phyloP scores from a whole-genome alignment of 37 sponge, comb jelly and placozoan species.

The Hexactinellida sp. region DNA sequence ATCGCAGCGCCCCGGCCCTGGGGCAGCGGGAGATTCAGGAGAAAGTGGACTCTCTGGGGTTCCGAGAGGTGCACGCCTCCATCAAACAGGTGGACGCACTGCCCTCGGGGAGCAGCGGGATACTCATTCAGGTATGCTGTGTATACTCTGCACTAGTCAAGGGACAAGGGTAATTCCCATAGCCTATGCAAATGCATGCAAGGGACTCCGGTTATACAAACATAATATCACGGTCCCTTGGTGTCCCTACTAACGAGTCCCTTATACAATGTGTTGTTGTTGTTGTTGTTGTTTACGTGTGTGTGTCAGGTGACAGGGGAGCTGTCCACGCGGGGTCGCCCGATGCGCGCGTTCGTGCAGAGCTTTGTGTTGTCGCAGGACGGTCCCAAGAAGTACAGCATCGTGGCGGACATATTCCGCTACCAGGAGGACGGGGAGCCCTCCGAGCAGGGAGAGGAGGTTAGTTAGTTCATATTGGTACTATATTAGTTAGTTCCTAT shows the following conservation, averaged over 20 bases:
- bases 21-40: constrained; percentile 93
- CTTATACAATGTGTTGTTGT: neutral
- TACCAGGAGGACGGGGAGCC: constrained; percentile 52
- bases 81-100: constrained; percentile 90
- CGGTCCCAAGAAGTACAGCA: constrained; percentile 48
- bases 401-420: constrained; percentile 75
- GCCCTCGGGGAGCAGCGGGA: constrained; percentile 57
- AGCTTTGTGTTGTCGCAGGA: constrained; percentile 85
- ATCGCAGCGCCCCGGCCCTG: constrained; percentile 52
- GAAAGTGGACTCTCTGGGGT: constrained; percentile 65
- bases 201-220: too few relatives aligned
- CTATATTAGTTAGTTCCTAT: too few relatives aligned
- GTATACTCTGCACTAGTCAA: neutral
- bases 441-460: neutral
- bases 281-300: neutral
- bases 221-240: too few relatives aligned
- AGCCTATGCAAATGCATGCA: too few relatives aligned
- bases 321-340: constrained; percentile 63
- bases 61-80: constrained; percentile 51
- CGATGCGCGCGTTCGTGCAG: constrained; percentile 89
- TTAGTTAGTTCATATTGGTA: neutral
- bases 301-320: constrained; percentile 76
- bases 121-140: constrained; percentile 64
- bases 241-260: too few relatives aligned
- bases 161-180: too few relatives aligned